Evolutionary conservation across 2,888 invertebrate species (phyloP).

Genomic region (Eustalomyia histrio): DNA sequence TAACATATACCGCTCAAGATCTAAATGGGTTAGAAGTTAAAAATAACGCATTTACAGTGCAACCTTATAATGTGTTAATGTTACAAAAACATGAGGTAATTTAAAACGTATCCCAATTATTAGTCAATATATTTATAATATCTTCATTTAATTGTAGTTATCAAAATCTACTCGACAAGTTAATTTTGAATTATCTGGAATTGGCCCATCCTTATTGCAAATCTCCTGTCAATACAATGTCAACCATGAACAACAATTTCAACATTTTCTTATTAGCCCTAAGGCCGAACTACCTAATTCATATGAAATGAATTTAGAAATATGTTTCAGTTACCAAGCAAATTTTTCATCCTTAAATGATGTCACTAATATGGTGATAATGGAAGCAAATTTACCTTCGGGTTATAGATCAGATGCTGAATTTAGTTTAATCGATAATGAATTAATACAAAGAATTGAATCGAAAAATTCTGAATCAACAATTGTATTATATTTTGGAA

Average conservation of each 20-base stretch:
- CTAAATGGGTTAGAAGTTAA: not conserved
- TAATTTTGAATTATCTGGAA: slow-evolving; percentile 13
- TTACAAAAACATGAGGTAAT: slow-evolving; percentile 37
- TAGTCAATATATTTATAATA: no score
- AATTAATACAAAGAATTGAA: slow-evolving; percentile 35
- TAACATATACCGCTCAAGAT: slow-evolving; percentile 23
- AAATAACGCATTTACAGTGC: slow-evolving; percentile 13
- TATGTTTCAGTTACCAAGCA: slow-evolving; percentile 42
- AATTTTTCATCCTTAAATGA: not conserved
- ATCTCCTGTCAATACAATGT: slow-evolving; percentile 38
- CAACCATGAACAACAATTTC: not conserved
- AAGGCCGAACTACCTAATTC: not conserved
- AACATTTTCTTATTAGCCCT: slow-evolving; percentile 31
- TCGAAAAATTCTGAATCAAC: slow-evolving; percentile 26
- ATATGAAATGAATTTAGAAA: slow-evolving; percentile 7
- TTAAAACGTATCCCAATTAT: not conserved
- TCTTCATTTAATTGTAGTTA: slow-evolving; percentile 23
- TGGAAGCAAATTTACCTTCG: slow-evolving; percentile 91
- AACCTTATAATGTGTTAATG: slow-evolving; percentile 7
- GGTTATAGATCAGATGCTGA: slow-evolving; percentile 83
- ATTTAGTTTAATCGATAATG: slow-evolving; percentile 30
- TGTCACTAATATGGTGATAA: slow-evolving; percentile 79
- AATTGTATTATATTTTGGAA: slow-evolving; percentile 34
- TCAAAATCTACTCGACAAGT: slow-evolving; percentile 26
- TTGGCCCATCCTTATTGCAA: slow-evolving; percentile 37